Conservation (phyloP, 2,113 vertebrate genomes). For the Sceloporus tristichus region DNA sequence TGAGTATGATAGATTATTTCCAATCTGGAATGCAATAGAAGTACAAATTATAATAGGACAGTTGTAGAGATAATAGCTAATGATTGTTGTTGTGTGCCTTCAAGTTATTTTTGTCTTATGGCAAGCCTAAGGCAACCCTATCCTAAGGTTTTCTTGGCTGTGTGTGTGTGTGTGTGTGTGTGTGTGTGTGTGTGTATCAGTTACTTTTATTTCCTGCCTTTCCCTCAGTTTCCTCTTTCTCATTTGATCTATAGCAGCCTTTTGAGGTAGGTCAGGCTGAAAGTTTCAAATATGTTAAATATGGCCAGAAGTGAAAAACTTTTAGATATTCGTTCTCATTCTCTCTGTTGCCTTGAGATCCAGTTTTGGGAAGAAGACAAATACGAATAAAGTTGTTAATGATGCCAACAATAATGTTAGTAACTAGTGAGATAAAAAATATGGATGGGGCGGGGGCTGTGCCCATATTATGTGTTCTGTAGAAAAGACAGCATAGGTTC, state of each 20-base stretch:
- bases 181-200: too few relatives aligned
- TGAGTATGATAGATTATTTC: conserved; percentile 68
- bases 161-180: too few relatives aligned
- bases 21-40: not conserved
- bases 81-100: too few relatives aligned
- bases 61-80: not conserved
- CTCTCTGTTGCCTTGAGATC: too few relatives aligned
- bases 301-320: not conserved
- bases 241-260: not conserved
- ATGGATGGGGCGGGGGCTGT: not conserved
- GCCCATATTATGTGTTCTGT: too few relatives aligned
- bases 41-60: not conserved
- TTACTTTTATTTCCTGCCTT: not conserved
- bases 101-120: too few relatives aligned
- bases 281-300: not conserved
- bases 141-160: too few relatives aligned
- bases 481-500: too few relatives aligned
- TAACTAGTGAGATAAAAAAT: not conserved
- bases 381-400: too few relatives aligned
- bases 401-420: not conserved
- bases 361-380: too few relatives aligned
- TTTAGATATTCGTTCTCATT: not conserved
- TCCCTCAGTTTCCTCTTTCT: not conserved
- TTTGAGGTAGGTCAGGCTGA: not conserved
- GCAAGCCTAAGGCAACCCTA: too few relatives aligned